phyloP scores from a whole-genome alignment of 2,888 invertebrate genomes.

The Pocota personata region DNA sequence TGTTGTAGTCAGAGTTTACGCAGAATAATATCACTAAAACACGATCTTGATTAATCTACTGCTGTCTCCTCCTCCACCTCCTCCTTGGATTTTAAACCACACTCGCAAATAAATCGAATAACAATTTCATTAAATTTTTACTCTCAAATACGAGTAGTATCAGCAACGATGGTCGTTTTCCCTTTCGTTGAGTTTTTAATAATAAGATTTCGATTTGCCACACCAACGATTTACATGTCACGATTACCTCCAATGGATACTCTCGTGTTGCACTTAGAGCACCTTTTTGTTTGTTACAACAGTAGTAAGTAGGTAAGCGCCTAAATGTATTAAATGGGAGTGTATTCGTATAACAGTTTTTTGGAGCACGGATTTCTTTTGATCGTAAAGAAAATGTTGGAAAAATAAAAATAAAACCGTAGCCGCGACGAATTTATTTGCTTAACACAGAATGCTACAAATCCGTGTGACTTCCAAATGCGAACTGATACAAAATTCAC shows the following conservation, averaged over 20 bases:
- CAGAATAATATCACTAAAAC: conserved; percentile 59
- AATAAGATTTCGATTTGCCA: conserved; percentile 62
- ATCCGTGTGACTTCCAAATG: conserved; percentile 75
- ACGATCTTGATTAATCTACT: conserved; percentile 72
- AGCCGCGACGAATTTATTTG: conserved; percentile 51
- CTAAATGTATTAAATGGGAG: conserved; percentile 12
- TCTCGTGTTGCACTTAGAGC: conserved; percentile 32
- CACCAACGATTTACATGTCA: conserved; percentile 71
- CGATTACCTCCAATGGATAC: conserved; percentile 53
- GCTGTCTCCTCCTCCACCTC: conserved; percentile 26
- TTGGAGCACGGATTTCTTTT: conserved; percentile 1
- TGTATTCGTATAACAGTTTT: conserved; percentile 62
- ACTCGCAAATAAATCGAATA: conserved; percentile 15
- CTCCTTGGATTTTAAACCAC: too few relatives aligned
- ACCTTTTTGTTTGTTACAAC: conserved; percentile 35
- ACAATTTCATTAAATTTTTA: conserved; percentile 53
- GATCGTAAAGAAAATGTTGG: conserved; percentile 1
- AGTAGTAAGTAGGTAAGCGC: conserved; percentile 19
- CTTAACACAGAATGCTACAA: conserved; percentile 64
- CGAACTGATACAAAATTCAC: conserved; percentile 72
- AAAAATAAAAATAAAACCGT: conserved; percentile 2
- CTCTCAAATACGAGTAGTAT: conserved; percentile 19
- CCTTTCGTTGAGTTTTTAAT: conserved; percentile 37
- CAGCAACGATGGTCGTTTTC: conserved; percentile 30
- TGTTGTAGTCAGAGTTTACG: conserved; percentile 31